phyloP scores from a whole-genome alignment of 1,140 invertebrate species.

The Diploscapter pachys region DNA sequence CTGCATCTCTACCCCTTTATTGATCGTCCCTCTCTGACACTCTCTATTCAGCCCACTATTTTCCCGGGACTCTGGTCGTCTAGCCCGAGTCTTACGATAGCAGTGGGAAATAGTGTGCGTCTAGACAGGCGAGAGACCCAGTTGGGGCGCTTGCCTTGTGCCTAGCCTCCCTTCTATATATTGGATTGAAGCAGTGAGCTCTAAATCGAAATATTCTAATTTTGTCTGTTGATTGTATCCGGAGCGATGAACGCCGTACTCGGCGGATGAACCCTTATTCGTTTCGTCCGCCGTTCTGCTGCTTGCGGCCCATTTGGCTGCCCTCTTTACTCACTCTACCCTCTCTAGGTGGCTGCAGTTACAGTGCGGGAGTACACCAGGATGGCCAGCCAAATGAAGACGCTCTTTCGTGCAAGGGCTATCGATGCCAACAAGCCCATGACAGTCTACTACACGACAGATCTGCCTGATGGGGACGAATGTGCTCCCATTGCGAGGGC shows the following conservation, averaged over 20 bases:
- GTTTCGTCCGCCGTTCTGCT: not conserved
- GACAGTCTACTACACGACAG: slow-evolving; percentile 92
- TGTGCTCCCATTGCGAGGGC: slow-evolving; percentile 95
- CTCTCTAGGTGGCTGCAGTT: slow-evolving; percentile 25
- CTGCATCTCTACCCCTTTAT: too few species aligned
- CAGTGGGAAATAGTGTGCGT: too few species aligned
- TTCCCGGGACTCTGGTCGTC: too few species aligned
- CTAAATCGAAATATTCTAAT: not conserved
- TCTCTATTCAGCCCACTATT: too few species aligned
- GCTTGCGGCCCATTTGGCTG: too few species aligned
- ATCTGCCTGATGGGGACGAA: slow-evolving; percentile 92
- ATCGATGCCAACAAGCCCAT: slow-evolving; percentile 95
- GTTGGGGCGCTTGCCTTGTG: too few species aligned
- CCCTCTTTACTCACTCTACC: not conserved
- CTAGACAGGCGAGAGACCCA: too few species aligned
- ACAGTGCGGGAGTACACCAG: slow-evolving; percentile 33
- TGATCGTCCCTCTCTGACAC: too few species aligned
- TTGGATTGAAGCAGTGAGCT: too few species aligned
- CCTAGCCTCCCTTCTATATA: too few species aligned
- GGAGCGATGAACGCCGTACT: slow-evolving; percentile 20
- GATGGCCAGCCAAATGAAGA: slow-evolving; percentile 33
- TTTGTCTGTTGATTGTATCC: not conserved
- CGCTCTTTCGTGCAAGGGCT: slow-evolving; percentile 80
- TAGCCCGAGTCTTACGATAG: too few species aligned
- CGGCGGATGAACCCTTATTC: slow-evolving; percentile 31